Evolutionary conservation across 2,113 vertebrate genomes (phyloP), one percentile per base, ranked within the genome.

Genomic region (Saguinus midas): DNA sequence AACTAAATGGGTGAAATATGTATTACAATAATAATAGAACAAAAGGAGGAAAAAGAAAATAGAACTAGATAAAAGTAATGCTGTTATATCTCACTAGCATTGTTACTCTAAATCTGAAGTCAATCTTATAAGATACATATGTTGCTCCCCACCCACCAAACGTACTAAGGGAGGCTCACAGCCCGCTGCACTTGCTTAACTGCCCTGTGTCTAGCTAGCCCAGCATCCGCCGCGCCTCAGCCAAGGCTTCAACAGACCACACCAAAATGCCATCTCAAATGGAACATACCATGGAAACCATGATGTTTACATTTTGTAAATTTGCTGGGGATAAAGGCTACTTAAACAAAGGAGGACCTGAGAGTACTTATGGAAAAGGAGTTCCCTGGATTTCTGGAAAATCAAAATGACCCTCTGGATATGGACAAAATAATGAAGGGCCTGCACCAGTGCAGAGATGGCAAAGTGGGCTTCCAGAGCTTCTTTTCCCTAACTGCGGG

Each of bases 351-450:
- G 95, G 99, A 99, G 12, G 99, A 99, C 40, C 98, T 99, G 5
- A 73, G 98, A 40, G 83, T 85, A 0, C 97, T 99, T 64, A 98
- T 99, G 98, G 98, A 99, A 58, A 98, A 98, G 88, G 98, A 99
- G 25, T 98, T 99, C 83, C 98, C 98, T 0, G 99, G 98, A 0
- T 99, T 99, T 96, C 97, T 99, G 80, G 98, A 98, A 98, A 98
- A 99, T 95, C 98, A 98, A 76, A 98, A 98, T 78, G 98, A 99
- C 64, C 98, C 98, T 0, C 96, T 98, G 98, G 98, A 98, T 0
- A 95, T 99, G 95, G 98, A 99, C 21, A 98, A 98, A 78, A 99
- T 99, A 95, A 98, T 99, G 98, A 98, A 98, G 97, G 98, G 98
- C 40, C 94, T 99, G 94, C 98, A 99, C 81, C 98, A 99, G 92